These are phyloP conservation scores for Drosophila guanche DNA, from an alignment of 1,140 invertebrate species.

Conservation along the genomic window DNA sequence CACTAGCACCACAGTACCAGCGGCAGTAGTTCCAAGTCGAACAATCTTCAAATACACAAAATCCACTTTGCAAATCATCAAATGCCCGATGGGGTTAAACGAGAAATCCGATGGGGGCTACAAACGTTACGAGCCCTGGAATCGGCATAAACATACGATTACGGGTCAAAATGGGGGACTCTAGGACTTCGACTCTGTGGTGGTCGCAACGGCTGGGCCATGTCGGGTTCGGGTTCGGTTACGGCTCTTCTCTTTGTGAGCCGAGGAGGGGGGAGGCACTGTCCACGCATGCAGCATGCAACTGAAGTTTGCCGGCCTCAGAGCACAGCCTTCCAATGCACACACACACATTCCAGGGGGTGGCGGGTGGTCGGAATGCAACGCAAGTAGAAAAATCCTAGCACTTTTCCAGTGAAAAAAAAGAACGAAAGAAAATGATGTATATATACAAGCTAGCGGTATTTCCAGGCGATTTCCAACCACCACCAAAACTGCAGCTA, in stretches of 20 bases:
- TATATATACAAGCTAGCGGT: no score
- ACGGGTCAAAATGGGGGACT: slow-evolving; percentile 8
- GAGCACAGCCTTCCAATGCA: slow-evolving; percentile 33
- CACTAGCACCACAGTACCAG: slow-evolving; percentile 20
- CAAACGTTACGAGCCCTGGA: slow-evolving; percentile 22
- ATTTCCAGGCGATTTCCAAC: no score
- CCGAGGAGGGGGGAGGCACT: background rate
- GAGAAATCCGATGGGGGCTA: background rate
- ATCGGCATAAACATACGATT: slow-evolving; percentile 3
- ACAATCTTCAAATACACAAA: slow-evolving; percentile 80
- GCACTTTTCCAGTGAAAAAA: background rate
- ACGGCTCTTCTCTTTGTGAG: no score
- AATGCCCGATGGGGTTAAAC: slow-evolving; percentile 29
- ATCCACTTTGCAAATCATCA: slow-evolving; percentile 79
- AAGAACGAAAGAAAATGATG: background rate
- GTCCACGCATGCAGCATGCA: slow-evolving; percentile 71
- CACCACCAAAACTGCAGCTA: no score
- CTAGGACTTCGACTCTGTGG: slow-evolving; percentile 20
- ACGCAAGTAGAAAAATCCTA: slow-evolving; percentile 1
- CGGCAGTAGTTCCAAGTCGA: slow-evolving; percentile 56
- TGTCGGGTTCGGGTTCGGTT: slow-evolving; percentile 19
- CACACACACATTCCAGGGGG: slow-evolving; percentile 62
- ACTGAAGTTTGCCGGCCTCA: slow-evolving; percentile 37
- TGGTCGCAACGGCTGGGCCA: background rate
- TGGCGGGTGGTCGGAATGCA: slow-evolving; percentile 9